Conservation (phyloP, 2,888 invertebrate genomes). For the Tubiluchus corallicola region DNA sequence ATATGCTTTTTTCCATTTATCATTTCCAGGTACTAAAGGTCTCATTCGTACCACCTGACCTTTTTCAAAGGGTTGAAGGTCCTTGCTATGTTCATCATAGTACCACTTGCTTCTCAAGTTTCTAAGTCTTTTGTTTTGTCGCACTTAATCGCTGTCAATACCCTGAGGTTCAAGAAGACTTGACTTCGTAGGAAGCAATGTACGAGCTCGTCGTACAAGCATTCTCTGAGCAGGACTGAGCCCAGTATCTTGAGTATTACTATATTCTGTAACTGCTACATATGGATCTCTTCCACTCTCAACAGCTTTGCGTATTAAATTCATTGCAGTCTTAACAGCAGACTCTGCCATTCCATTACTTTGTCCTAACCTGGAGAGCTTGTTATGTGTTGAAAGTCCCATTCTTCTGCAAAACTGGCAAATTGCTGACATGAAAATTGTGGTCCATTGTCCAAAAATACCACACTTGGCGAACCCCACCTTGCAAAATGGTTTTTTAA, state of each 20-base stretch:
- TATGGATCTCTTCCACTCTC: constrained; percentile 1
- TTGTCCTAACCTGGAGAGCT: background rate
- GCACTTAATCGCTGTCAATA: too few species aligned
- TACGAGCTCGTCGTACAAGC: background rate
- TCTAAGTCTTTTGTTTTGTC: too few species aligned
- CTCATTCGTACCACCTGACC: background rate
- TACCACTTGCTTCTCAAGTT: too few species aligned
- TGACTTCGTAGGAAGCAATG: background rate
- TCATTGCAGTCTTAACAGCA: too few species aligned
- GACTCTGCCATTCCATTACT: background rate
- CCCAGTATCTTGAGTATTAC: constrained; percentile 1
- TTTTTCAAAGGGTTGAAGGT: background rate
- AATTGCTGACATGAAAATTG: background rate
- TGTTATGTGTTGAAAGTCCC: background rate
- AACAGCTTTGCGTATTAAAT: too few species aligned
- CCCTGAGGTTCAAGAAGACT: too few species aligned
- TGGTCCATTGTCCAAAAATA: background rate
- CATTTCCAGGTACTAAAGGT: background rate
- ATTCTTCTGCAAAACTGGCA: background rate
- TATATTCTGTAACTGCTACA: background rate
- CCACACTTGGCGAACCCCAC: background rate
- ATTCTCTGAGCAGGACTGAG: background rate
- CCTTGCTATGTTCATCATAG: too few species aligned
- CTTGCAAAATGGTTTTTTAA: background rate
- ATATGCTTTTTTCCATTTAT: background rate